These are phyloP conservation scores for Chascanopsetta lugubris DNA, from an alignment of 2,113 vertebrate genomes.

Conservation along the genomic window DNA sequence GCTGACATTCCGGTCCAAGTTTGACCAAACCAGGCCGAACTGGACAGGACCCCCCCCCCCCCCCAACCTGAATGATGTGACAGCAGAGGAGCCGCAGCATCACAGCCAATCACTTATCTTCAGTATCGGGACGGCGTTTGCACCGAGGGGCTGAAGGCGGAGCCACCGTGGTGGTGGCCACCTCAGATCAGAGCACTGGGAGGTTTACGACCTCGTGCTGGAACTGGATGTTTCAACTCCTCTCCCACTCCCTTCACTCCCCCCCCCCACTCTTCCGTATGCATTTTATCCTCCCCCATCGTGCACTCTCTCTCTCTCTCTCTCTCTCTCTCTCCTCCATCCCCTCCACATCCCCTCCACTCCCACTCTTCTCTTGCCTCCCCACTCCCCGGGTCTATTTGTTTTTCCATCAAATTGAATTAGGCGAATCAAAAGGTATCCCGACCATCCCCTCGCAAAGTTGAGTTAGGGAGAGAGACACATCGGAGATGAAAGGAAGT, in stretches of 20 bases:
- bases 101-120: constrained; percentile 69
- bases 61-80: constrained; percentile 58
- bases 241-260: constrained; percentile 48
- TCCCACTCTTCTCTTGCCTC: constrained; percentile 72
- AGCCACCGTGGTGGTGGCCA: constrained; percentile 76
- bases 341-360: too few relatives aligned
- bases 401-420: constrained; percentile 86
- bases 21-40: constrained; percentile 26
- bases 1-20: constrained; percentile 18
- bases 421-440: constrained; percentile 84
- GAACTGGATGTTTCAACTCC: constrained; percentile 74
- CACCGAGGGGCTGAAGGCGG: constrained; percentile 64
- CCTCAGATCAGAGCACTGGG: constrained; percentile 72
- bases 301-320: constrained; percentile 69
- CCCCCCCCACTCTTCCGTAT: constrained; percentile 53
- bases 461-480: constrained; percentile 80
- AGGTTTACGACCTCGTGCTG: constrained; percentile 82
- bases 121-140: constrained; percentile 58
- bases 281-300: constrained; percentile 45
- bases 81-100: constrained; percentile 63
- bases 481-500: constrained; percentile 80
- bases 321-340: constrained; percentile 72
- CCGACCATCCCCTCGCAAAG: constrained; percentile 75
- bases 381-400: constrained; percentile 77
- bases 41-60: constrained; percentile 41